These are phyloP conservation scores for Cranoglanis bouderius DNA, from an alignment of 2,113 vertebrate genomes.

Conservation along the genomic window DNA sequence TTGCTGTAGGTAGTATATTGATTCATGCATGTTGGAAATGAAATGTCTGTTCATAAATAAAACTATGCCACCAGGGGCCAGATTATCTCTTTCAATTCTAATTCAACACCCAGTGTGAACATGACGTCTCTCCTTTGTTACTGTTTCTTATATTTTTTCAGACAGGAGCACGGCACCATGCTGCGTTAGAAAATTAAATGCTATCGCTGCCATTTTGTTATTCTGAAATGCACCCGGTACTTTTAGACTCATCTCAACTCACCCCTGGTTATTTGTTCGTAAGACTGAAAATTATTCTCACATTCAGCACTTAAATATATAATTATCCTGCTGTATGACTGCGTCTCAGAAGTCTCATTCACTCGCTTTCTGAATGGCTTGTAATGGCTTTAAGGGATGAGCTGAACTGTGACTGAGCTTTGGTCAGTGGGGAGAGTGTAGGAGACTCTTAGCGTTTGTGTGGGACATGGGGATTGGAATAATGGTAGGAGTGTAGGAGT, in stretches of 20 bases:
- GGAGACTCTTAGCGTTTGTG: neutral
- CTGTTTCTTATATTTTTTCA: neutral
- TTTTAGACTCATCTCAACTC: neutral
- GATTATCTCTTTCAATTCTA: neutral
- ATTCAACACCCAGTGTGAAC: neutral
- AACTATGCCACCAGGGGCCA: neutral
- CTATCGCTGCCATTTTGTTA: neutral
- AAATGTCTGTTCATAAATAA: neutral
- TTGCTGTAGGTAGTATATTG: neutral
- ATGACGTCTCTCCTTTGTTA: constrained; percentile 14
- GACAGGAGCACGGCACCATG: neutral
- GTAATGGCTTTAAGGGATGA: constrained; percentile 5
- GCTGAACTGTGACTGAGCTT: constrained; percentile 5
- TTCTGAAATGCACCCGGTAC: neutral
- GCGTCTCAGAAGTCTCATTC: neutral
- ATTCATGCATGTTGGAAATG: constrained; percentile 1
- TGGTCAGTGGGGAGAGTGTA: neutral
- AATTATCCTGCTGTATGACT: neutral
- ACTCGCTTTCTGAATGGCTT: neutral
- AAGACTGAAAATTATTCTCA: neutral
- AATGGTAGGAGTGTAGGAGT: neutral
- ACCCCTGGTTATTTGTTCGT: neutral
- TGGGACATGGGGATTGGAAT: neutral
- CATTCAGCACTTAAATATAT: neutral
- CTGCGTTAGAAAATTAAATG: constrained; percentile 1